Base-by-base conservation (phyloP, 2,888 invertebrate genomes). In the Ctena decussata region DNA sequence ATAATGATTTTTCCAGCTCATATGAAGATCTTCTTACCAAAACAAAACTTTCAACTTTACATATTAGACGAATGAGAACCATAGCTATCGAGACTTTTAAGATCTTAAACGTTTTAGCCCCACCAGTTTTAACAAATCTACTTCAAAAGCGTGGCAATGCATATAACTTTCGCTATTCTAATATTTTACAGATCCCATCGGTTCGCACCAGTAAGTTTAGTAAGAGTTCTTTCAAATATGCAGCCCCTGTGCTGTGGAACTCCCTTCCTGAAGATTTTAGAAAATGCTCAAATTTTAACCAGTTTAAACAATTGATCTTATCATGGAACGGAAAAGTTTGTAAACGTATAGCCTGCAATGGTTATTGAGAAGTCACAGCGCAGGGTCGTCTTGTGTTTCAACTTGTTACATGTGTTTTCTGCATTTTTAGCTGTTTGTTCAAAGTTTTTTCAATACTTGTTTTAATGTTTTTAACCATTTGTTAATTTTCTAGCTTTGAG, bases 121-220 rank as follows among this genome's bases (percentile, higher is more conserved):
- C 65, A 0, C n/a, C 57, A 21, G 35, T 57, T 15, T 57, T 76
- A n/a, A n/a, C 46, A 18, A 35, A 76, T 27, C 30, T 65, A 37
- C 65, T 76, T 60, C 39, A 27, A 24, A 37, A 65, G 18, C 60
- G 39, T 39, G 24, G 27, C 5, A 49, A 24, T 70, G 3, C 65
- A 18, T 80, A 75, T 70, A 69, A 65, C 37, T 80, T 80, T 74
- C 75, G 49, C 30, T 75, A 80, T 37, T 69, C 30, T 11, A 39
- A 53, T 37, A 70, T 70, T 57, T 76, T 71, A 12, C 41, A 57
- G 12, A 18, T 81, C 12, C 76, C 81, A 2, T 37, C 57, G 35
- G 76, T 76, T 37, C 75, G 57, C 35, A 81, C 76, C 0, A 49
- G 53, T 15, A 71, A 35, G 1, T 71, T 71, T 39, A 60, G 71